Conservation (phyloP, 2,888 invertebrate genomes). For the Anaspis maculata region DNA sequence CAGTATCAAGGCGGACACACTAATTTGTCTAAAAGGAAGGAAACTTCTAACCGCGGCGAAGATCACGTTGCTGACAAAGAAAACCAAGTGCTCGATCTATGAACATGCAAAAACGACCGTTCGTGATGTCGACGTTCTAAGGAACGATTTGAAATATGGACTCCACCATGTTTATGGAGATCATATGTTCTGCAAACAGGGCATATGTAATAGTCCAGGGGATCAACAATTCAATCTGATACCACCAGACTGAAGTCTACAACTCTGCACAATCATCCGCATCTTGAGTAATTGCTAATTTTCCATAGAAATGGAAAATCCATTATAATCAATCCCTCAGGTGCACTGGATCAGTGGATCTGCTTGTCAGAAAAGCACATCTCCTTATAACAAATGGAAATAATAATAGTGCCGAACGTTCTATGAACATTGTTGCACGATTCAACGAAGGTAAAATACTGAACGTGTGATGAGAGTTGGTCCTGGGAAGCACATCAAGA, state of each 20-base stretch:
- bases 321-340: constrained; percentile 5
- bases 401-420: constrained; percentile 13
- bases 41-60: constrained; percentile 8
- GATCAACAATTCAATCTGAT: background rate
- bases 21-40: constrained; percentile 12
- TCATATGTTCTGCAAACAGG: background rate
- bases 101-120: constrained; percentile 14
- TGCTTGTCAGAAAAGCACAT: constrained; percentile 11
- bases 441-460: constrained; percentile 16
- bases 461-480: constrained; percentile 6
- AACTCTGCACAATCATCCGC: background rate
- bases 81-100: constrained; percentile 18
- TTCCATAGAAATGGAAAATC: background rate
- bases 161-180: constrained; percentile 6
- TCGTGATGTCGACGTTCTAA: background rate
- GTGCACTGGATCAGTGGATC: constrained; percentile 7
- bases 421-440: constrained; percentile 15
- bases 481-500: constrained; percentile 8
- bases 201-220: background rate
- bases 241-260: background rate
- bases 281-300: background rate
- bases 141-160: constrained; percentile 6
- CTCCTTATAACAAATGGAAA: constrained; percentile 15
- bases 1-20: constrained; percentile 14
- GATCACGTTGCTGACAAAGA: constrained; percentile 1